Base-by-base conservation (phyloP, 2,888 invertebrate genomes). In the Nebria salina region DNA sequence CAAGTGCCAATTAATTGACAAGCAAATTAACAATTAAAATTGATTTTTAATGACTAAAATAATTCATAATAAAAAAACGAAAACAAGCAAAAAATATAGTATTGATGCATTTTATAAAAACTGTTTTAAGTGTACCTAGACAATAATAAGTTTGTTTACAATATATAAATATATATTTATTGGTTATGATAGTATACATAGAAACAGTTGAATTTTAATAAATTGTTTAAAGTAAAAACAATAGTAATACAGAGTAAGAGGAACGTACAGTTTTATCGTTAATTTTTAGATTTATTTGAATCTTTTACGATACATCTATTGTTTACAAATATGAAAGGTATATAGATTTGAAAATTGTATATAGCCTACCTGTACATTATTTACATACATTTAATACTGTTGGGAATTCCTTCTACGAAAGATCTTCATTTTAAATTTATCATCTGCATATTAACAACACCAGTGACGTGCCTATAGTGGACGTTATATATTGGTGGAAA, bases 141-240 rank as follows among this genome's bases (percentile, higher is more conserved):
- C 11, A 70, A 70, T 25, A 73, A 64, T 26, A 72, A 78, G 65
- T 43, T 68, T 42, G 70, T 75, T 64, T 64, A 80, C 80, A 80
- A 80, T 75, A 80, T 80, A 80, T 72, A 80, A 80, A 80, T 80
- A 80, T 80, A 80, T 80, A 80, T 74, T 80, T 80, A 80, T 80
- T 80, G 42, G 80, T 72, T 80, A 80, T 80, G 80, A 70, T 70
- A 70, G 75, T 73, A 64, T 75, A 80, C 75, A 80, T 80, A 70
- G 75, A 80, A 80, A 73, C 66, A 54, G 74, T 64, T 75, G 42
- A 74, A 43, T 74, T 73, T 73, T 75, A 54, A 73, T 9, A 74
- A 54, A 11, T 54, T 54, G 8, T 65, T 70, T 72, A 72, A 64
- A 42, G 11, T 54, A 74, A 80, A 79, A 79, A 79, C 68, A 68